Conservation (phyloP, 2,888 invertebrate genomes). For the Lithophane semibrunnea region DNA sequence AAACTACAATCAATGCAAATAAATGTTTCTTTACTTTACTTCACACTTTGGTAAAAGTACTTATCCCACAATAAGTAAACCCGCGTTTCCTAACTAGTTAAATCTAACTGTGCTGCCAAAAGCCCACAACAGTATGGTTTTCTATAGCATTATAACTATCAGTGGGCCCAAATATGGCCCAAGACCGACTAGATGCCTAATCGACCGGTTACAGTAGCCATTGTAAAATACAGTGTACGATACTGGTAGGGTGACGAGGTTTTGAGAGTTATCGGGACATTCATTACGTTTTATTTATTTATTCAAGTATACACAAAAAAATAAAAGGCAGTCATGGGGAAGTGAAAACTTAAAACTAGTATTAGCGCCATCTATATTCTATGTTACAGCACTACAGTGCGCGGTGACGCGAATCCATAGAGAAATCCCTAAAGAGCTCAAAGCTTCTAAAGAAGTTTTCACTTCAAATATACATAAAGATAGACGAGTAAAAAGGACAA, state of each 20-base stretch:
- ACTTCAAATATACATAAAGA: background rate
- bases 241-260: conserved; percentile 18
- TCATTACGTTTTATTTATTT: background rate
- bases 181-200: conserved; percentile 56
- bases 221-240: conserved; percentile 61
- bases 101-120: conserved; percentile 36
- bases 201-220: conserved; percentile 61
- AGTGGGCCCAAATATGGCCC: conserved; percentile 60
- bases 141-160: conserved; percentile 66
- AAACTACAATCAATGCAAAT: too few relatives aligned
- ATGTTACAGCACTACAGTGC: too few relatives aligned
- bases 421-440: too few relatives aligned
- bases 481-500: background rate
- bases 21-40: too few relatives aligned
- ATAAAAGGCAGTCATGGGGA: too few relatives aligned
- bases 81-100: conserved; percentile 8
- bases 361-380: too few relatives aligned
- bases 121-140: conserved; percentile 40
- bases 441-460: too few relatives aligned
- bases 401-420: too few relatives aligned
- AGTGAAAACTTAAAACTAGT: too few relatives aligned
- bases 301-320: background rate
- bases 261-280: background rate
- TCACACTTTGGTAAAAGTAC: background rate
- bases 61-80: conserved; percentile 7